phyloP scores from a whole-genome alignment of 2,888 invertebrate species.

The Leptinotarsa rubiginosa region DNA sequence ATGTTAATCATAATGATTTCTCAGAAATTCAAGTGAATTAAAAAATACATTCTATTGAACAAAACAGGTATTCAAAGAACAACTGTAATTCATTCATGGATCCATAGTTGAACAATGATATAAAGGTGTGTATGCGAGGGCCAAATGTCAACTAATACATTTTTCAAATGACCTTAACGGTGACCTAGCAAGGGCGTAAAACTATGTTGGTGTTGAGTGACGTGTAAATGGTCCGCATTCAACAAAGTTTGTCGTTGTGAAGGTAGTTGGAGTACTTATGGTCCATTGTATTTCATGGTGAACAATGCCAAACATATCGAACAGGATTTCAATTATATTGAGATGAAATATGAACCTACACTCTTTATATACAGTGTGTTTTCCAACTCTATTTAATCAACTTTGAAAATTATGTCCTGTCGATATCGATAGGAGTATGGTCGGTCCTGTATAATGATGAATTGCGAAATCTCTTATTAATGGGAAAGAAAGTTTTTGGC shows the following conservation, averaged over 20 bases:
- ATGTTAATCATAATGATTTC: neutral
- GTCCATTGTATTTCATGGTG: constrained; percentile 9
- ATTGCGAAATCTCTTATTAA: too few species aligned
- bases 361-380: neutral
- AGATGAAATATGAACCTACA: neutral
- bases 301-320: constrained; percentile 14
- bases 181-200: constrained; percentile 48
- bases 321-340: neutral
- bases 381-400: neutral
- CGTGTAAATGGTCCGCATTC: constrained; percentile 21
- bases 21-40: neutral
- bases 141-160: constrained; percentile 37
- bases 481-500: too few species aligned
- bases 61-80: constrained; percentile 13
- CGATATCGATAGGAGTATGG: too few species aligned
- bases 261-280: constrained; percentile 15
- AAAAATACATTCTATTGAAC: neutral
- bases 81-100: constrained; percentile 6
- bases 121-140: constrained; percentile 39
- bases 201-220: constrained; percentile 14
- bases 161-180: constrained; percentile 40
- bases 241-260: constrained; percentile 7
- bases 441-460: too few species aligned
- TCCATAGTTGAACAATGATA: constrained; percentile 31
- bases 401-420: neutral